Conservation (phyloP, 2,888 invertebrate genomes). For the Tenthredo livida region DNA sequence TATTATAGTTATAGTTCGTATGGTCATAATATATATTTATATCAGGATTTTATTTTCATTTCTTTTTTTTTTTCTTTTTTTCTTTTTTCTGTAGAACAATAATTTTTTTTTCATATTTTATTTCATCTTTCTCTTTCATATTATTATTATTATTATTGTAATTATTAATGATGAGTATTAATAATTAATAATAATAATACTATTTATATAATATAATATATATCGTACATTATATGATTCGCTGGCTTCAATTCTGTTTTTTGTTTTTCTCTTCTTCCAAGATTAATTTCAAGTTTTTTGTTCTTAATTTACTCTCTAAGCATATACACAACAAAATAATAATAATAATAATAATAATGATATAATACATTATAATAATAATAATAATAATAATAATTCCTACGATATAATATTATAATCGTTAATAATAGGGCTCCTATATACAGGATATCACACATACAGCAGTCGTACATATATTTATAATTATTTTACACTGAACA, state of each 20-base stretch:
- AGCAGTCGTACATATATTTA: constrained; percentile 48
- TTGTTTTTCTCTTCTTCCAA: neutral
- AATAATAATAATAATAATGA: neutral
- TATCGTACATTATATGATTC: constrained; percentile 32
- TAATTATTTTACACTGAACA: constrained; percentile 47
- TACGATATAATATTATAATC: constrained; percentile 57
- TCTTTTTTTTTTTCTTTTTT: constrained; percentile 55
- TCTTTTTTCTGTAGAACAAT: no score
- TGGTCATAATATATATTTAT: constrained; percentile 71
- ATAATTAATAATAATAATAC: constrained; percentile 20
- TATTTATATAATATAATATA: constrained; percentile 9
- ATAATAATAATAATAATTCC: constrained; percentile 56
- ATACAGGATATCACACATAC: constrained; percentile 75
- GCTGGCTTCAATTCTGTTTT: constrained; percentile 51
- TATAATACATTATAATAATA: constrained; percentile 54
- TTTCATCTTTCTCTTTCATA: neutral
- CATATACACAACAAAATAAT: constrained; percentile 38
- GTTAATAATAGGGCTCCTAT: constrained; percentile 62
- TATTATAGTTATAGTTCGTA: constrained; percentile 62
- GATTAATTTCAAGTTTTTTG: no score
- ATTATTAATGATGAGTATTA: neutral
- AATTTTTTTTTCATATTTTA: neutral
- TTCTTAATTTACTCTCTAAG: neutral
- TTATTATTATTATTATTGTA: constrained; percentile 18
- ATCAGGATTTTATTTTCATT: constrained; percentile 59